Conservation (phyloP, 2,888 invertebrate genomes). For the Antheraea assamensis region DNA sequence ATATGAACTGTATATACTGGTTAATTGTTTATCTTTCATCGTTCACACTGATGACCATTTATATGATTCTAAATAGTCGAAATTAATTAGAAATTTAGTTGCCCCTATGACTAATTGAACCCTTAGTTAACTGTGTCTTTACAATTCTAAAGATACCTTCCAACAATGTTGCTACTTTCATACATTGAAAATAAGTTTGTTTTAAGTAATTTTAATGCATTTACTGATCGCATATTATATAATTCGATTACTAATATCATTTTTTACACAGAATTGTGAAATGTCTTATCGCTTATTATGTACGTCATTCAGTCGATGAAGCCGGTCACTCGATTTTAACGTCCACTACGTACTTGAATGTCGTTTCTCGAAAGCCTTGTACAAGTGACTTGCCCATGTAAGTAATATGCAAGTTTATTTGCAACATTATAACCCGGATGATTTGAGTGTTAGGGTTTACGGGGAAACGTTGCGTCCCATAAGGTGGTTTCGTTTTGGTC, state of each 20-base stretch:
- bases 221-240: not conserved
- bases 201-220: not conserved
- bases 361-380: constrained; percentile 70
- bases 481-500: constrained; percentile 58
- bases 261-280: constrained; percentile 7
- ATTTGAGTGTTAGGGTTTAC: constrained; percentile 48
- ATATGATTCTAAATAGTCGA: no score
- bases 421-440: constrained; percentile 65
- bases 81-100: not conserved
- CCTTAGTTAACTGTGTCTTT: not conserved
- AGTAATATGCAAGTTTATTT: constrained; percentile 69
- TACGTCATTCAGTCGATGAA: constrained; percentile 44
- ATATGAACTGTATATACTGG: no score
- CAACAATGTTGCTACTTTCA: not conserved
- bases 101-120: not conserved
- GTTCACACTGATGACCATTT: no score
- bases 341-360: constrained; percentile 54
- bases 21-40: no score
- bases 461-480: constrained; percentile 36
- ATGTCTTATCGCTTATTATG: constrained; percentile 41
- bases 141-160: not conserved
- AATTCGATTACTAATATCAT: not conserved
- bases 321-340: constrained; percentile 46
- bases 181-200: not conserved
- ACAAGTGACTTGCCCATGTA: constrained; percentile 69